Percentiles rank a stretch among this genome's conserved stretches.
phyloP scores from a whole-genome alignment of 2,113 vertebrate species.

The Apodemus sylvaticus region DNA sequence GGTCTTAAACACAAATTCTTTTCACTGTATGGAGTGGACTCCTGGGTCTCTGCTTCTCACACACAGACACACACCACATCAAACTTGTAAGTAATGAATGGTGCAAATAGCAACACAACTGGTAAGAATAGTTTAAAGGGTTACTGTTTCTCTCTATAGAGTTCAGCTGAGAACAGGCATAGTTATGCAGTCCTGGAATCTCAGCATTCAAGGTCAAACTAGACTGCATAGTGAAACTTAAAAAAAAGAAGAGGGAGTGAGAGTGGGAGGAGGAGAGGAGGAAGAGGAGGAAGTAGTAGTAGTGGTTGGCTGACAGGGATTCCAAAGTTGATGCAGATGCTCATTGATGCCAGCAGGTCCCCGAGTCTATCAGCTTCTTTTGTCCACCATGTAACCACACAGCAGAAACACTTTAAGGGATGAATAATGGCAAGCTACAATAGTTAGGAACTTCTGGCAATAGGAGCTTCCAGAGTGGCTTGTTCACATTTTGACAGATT shows the following conservation, averaged over 20 bases:
- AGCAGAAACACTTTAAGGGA: not conserved
- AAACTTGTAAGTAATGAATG: not conserved
- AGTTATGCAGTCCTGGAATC: not conserved
- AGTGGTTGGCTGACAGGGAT: not conserved
- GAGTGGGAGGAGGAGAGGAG: not conserved
- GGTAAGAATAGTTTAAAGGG: not conserved
- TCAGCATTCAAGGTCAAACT: not conserved
- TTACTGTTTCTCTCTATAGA: not conserved
- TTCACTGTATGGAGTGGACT: constrained; percentile 14
- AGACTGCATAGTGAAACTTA: not conserved
- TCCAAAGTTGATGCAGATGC: not conserved
- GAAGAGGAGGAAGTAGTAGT: not conserved
- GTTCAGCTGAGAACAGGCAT: not conserved
- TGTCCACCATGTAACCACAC: not conserved
- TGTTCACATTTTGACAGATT: not conserved
- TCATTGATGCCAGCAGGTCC: not conserved
- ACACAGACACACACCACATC: not conserved
- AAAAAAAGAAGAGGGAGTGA: not conserved
- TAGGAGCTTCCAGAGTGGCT: not conserved
- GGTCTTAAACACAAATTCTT: constrained; percentile 8
- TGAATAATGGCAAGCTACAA: not conserved
- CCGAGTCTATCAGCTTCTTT: not conserved
- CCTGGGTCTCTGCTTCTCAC: not conserved
- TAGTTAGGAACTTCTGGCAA: not conserved
- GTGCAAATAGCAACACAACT: not conserved